phyloP scores from a whole-genome alignment of 1,140 invertebrate genomes.

The Aphelenchoides fujianensis region DNA sequence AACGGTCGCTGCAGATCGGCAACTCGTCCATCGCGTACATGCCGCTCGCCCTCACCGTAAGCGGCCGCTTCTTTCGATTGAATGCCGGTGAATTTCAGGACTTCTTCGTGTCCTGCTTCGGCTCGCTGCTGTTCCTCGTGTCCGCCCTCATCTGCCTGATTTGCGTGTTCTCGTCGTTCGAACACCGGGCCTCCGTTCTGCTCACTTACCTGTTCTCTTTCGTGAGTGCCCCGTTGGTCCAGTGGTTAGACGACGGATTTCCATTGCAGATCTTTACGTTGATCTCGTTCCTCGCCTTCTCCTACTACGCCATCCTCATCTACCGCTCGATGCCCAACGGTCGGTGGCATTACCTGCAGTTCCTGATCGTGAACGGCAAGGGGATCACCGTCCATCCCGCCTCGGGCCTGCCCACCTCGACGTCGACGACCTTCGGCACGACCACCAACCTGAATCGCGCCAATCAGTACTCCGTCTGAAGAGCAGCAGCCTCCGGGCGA shows the following conservation, averaged over 20 bases:
- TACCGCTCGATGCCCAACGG: slow-evolving; percentile 16
- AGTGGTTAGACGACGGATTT: neutral
- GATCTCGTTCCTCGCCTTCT: slow-evolving; percentile 6
- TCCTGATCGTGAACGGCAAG: slow-evolving; percentile 8
- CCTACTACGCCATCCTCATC: slow-evolving; percentile 18
- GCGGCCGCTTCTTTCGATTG: neutral
- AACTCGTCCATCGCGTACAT: neutral
- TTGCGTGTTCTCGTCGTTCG: slow-evolving; percentile 1
- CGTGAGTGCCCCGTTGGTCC: neutral
- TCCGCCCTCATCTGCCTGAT: slow-evolving; percentile 1
- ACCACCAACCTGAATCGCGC: neutral
- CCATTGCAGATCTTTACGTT: slow-evolving; percentile 13
- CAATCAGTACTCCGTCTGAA: neutral
- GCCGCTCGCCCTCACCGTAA: slow-evolving; percentile 2
- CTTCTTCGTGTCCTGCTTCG: slow-evolving; percentile 8
- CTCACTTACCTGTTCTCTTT: slow-evolving; percentile 14
- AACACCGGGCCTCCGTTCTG: slow-evolving; percentile 9
- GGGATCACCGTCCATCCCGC: slow-evolving; percentile 70
- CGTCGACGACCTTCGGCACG: slow-evolving; percentile 21
- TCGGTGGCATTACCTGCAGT: neutral
- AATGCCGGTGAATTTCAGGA: slow-evolving; percentile 6
- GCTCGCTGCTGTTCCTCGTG: neutral
- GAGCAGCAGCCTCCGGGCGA: too few species aligned
- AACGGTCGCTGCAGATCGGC: neutral
- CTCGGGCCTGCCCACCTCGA: slow-evolving; percentile 75